Evolutionary conservation across 2,888 invertebrate species (phyloP), one percentile per base, ranked within the genome.

Genomic region (Microctonus aethiopoides): DNA sequence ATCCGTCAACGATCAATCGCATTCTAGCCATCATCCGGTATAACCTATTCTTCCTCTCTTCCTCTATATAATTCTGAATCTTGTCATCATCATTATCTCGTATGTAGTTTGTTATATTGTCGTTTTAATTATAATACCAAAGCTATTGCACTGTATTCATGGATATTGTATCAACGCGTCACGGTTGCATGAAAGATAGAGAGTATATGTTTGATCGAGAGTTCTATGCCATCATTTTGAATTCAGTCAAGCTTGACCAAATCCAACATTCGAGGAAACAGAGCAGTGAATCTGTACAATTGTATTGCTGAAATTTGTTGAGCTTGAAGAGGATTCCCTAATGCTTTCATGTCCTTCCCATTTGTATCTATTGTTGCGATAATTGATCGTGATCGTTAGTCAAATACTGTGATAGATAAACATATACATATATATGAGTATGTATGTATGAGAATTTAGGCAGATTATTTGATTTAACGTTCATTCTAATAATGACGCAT

Each of bases 381-480:
- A 78, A 77, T 78, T 78, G 75, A 78, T 77, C 75, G 74, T 74
- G 70, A 75, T 72, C 72, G 73, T 73, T 72, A 72, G 75, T 73
- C 73, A 73, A 76, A 75, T 75, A 77, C 75, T 76, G 75, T 24
- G 39, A 62, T 65, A 36, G 20, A 34, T 54, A 54, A 24, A 62
- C 41, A 65, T 68, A 65, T 68, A n/a, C n/a, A n/a, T 29, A 29
- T 29, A 29, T 29, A 3, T 29, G 29, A n/a, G n/a, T n/a, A n/a
- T n/a, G n/a, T n/a, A n/a, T n/a, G n/a, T n/a, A n/a, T 39, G 39
- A n/a, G 5, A n/a, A 3, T 39, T n/a, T n/a, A 2, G 39, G 6
- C 11, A 39, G 39, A 39, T 39, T 39, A 39, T 39, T 39, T 39
- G 39, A 13, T 39, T 13, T 46, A 6, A 16, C 16, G 9, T 46